These are phyloP conservation scores for Struthidea cinerea DNA, from an alignment of 2,113 vertebrate species.

Conservation along the genomic window DNA sequence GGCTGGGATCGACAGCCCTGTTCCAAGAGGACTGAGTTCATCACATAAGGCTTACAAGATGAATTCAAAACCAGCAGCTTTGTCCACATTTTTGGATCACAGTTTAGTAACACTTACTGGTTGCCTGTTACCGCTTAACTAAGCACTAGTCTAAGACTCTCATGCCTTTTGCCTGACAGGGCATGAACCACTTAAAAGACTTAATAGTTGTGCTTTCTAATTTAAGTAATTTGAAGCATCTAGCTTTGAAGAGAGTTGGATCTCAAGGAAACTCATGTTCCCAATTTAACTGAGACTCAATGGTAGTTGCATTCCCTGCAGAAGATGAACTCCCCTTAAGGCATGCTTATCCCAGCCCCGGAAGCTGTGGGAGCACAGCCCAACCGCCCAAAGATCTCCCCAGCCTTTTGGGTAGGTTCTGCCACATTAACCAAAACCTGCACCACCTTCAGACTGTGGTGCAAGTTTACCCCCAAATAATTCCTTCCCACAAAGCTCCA, in stretches of 20 bases:
- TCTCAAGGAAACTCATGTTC: neutral
- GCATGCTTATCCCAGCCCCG: neutral
- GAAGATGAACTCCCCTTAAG: neutral
- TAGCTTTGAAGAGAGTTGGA: neutral
- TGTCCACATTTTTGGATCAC: neutral
- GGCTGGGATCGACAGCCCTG: accelerated
- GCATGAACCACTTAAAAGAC: neutral
- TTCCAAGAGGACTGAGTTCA: neutral
- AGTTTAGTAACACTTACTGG: neutral
- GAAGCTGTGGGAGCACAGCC: neutral
- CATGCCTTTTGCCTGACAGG: neutral
- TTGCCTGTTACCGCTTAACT: neutral
- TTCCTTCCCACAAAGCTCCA: neutral
- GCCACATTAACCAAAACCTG: neutral
- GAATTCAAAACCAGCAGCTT: neutral
- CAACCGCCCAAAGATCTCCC: neutral
- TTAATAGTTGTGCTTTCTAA: neutral
- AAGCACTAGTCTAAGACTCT: neutral
- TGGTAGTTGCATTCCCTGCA: neutral
- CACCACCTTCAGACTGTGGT: neutral
- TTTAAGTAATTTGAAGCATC: neutral
- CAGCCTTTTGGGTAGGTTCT: neutral
- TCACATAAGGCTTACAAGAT: neutral
- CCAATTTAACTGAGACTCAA: neutral
- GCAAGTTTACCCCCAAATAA: neutral